phyloP scores from a whole-genome alignment of 2,113 vertebrate genomes.

The Okapia johnstoni region DNA sequence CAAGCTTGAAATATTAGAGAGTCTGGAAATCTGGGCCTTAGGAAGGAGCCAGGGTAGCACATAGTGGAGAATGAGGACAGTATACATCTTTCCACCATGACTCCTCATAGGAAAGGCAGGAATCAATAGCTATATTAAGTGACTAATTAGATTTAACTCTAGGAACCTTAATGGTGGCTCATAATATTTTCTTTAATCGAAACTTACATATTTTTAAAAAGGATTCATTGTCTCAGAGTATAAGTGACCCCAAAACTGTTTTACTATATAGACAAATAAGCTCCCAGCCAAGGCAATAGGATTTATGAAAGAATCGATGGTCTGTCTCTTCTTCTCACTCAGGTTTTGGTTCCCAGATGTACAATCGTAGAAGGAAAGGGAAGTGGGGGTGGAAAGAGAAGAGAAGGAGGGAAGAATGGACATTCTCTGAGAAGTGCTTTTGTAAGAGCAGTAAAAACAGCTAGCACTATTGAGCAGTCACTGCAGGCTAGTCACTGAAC shows the following conservation, averaged over 20 bases:
- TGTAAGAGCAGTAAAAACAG: background rate
- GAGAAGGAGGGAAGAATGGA: background rate
- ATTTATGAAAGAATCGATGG: background rate
- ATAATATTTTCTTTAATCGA: background rate
- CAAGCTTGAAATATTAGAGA: background rate
- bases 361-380: background rate
- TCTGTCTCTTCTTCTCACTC: background rate
- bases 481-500: background rate
- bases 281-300: background rate
- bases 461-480: background rate
- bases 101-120: background rate
- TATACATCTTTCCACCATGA: rapidly evolving
- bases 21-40: background rate
- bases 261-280: background rate
- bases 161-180: background rate
- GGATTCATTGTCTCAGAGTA: background rate
- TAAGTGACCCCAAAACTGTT: background rate
- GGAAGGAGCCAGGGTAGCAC: background rate
- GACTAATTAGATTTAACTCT: background rate
- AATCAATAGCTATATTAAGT: background rate
- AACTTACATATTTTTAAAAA: background rate
- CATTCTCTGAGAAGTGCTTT: background rate
- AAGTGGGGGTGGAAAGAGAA: background rate
- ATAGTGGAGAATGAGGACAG: background rate
- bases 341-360: background rate